Conservation (phyloP, 2,888 invertebrate genomes). For the Cabera pusaria region DNA sequence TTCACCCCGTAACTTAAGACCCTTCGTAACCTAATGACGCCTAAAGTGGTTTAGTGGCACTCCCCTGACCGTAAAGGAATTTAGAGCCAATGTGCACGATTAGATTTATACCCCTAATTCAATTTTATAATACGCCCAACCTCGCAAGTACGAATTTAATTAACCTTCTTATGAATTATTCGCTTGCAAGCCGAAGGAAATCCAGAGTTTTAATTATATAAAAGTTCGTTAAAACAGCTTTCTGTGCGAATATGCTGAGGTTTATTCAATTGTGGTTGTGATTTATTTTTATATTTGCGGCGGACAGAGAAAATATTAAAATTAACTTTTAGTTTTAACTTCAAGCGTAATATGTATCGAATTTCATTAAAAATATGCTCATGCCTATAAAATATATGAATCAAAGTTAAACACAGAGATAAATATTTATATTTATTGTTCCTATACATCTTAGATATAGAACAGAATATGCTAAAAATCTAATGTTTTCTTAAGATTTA, state of each 20-base stretch:
- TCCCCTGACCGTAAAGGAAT: conserved; percentile 22
- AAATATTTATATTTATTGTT: no score
- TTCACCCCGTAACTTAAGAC: conserved; percentile 23
- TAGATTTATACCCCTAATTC: conserved; percentile 46
- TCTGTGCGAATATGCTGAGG: conserved; percentile 39
- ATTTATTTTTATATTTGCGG: no score
- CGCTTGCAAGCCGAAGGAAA: conserved; percentile 50
- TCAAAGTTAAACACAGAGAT: no score
- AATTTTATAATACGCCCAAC: conserved; percentile 47
- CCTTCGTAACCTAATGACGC: conserved; percentile 26
- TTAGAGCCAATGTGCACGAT: conserved; percentile 32
- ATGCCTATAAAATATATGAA: no score
- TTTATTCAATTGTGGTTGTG: conserved; percentile 37
- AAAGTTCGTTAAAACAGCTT: conserved; percentile 52
- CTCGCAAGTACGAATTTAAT: conserved; percentile 55
- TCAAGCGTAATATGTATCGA: no score
- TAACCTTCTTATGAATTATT: conserved; percentile 66
- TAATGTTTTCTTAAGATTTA: no score
- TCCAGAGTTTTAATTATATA: conserved; percentile 57
- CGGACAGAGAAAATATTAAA: no score
- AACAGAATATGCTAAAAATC: no score
- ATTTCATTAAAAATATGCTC: no score
- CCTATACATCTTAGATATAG: no score
- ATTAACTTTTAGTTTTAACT: no score
- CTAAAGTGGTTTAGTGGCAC: conserved; percentile 28